These are phyloP conservation scores for Taphrorychus bicolor DNA, from an alignment of 2,888 invertebrate species.

Conservation along the genomic window DNA sequence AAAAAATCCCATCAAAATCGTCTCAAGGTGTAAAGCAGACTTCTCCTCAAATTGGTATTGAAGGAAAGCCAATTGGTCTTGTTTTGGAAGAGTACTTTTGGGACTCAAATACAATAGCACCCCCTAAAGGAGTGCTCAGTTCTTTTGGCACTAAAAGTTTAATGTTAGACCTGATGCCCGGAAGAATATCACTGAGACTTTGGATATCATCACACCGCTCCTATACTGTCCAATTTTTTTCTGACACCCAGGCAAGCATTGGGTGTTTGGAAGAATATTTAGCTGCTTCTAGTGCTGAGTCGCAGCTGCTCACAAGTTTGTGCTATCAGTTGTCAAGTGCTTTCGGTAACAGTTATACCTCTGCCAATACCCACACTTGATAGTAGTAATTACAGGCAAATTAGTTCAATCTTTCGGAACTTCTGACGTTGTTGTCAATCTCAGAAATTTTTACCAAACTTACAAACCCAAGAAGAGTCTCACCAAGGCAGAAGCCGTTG, in stretches of 20 bases:
- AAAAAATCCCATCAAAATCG: not conserved
- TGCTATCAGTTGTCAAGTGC: constrained; percentile 49
- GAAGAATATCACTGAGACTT: constrained; percentile 45
- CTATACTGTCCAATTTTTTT: constrained; percentile 49
- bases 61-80: constrained; percentile 9
- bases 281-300: constrained; percentile 50
- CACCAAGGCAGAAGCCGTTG: constrained; percentile 38
- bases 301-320: constrained; percentile 47
- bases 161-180: constrained; percentile 48
- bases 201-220: constrained; percentile 51
- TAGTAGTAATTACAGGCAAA: constrained; percentile 47
- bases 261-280: constrained; percentile 51
- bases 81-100: constrained; percentile 52
- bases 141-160: constrained; percentile 49
- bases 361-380: no score
- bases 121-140: constrained; percentile 44
- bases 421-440: constrained; percentile 42
- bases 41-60: not conserved
- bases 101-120: constrained; percentile 45
- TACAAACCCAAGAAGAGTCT: constrained; percentile 47
- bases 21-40: not conserved
- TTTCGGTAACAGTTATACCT: no score
- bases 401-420: constrained; percentile 53
- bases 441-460: constrained; percentile 47
- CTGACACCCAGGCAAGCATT: constrained; percentile 47